Evolutionary conservation across 2,888 invertebrate species (phyloP).

Genomic region (Lycophotia porphyrea): DNA sequence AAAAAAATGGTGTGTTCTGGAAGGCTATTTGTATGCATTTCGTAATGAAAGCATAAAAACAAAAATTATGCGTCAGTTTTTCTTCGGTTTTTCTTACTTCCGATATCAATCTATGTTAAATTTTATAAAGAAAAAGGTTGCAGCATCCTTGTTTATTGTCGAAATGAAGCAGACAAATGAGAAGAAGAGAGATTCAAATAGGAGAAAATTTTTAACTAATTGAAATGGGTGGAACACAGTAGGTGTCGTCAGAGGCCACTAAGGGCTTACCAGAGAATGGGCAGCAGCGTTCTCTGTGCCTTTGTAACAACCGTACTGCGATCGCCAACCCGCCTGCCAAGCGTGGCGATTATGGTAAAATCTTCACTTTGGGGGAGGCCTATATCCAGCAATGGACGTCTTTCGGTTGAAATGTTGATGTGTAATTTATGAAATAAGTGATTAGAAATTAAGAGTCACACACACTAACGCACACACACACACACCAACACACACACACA

Average conservation of each 20-base stretch:
- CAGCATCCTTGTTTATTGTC: not conserved
- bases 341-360: too few relatives aligned
- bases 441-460: not conserved
- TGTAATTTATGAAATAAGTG: not conserved
- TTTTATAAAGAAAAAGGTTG: not conserved
- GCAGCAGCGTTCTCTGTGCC: too few relatives aligned
- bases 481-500: too few relatives aligned
- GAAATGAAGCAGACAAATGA: not conserved
- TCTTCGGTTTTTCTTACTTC: constrained; percentile 1
- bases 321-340: too few relatives aligned
- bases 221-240: too few relatives aligned
- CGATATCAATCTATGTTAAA: not conserved
- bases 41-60: constrained; percentile 29
- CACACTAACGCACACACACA: too few relatives aligned
- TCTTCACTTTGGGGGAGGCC: too few relatives aligned
- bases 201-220: not conserved
- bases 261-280: too few relatives aligned
- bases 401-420: too few relatives aligned
- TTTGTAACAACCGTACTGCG: too few relatives aligned
- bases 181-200: not conserved
- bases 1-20: constrained; percentile 35
- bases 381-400: too few relatives aligned
- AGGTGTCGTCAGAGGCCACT: too few relatives aligned
- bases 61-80: constrained; percentile 3
- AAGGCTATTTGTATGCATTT: constrained; percentile 33